Conservation (phyloP, 2,797 vertebrate genomes). For the Enteromius trimaculatus region DNA sequence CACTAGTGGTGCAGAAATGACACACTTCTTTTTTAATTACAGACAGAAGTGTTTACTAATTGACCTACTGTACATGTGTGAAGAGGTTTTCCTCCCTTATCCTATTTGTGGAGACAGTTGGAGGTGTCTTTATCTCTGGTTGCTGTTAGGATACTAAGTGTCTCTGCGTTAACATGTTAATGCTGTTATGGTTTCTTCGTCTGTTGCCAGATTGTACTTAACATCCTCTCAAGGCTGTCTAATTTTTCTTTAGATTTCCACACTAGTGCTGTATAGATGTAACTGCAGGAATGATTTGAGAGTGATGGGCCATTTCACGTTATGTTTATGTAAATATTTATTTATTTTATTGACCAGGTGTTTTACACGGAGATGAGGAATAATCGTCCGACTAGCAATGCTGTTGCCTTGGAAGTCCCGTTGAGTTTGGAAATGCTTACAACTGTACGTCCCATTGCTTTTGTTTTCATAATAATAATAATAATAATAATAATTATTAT, state of each 20-base stretch:
- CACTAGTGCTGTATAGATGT: background rate
- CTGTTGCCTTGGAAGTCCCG: constrained; percentile 78
- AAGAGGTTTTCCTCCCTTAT: background rate
- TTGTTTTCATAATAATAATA: background rate
- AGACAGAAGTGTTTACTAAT: background rate
- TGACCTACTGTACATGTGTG: background rate
- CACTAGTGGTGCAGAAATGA: background rate
- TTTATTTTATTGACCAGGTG: constrained; percentile 74
- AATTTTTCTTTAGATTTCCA: background rate
- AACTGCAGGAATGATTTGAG: background rate
- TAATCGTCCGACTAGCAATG: constrained; percentile 73
- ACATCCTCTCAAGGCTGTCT: background rate
- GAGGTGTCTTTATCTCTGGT: background rate
- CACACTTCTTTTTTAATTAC: constrained; percentile 5
- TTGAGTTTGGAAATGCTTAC: constrained; percentile 81
- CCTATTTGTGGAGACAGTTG: background rate
- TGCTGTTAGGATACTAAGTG: background rate
- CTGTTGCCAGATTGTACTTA: background rate
- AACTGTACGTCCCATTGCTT: constrained; percentile 77
- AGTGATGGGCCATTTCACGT: background rate
- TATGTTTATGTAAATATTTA: constrained; percentile 17
- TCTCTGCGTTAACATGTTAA: background rate
- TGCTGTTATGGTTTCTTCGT: background rate
- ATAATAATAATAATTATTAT: background rate
- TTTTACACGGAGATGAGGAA: constrained; percentile 87